Conservation (phyloP, 2,797 vertebrate genomes). For the Microtus agrestis region DNA sequence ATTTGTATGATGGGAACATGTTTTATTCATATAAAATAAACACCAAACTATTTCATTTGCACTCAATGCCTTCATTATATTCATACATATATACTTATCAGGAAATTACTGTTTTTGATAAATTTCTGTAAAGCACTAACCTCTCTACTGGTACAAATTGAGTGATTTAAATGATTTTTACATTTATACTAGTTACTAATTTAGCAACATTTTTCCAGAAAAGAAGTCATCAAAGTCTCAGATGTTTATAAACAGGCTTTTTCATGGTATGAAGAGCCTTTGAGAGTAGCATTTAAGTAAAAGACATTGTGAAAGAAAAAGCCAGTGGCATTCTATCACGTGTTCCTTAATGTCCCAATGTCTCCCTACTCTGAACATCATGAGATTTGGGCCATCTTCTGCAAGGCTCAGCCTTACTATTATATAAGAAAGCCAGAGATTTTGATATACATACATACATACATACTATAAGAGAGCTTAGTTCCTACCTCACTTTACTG, state of each 20-base stretch:
- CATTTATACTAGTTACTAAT: neutral
- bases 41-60: neutral
- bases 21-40: neutral
- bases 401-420: neutral
- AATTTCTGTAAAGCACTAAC: neutral
- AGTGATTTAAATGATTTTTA: neutral
- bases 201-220: neutral
- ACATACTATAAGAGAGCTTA: accelerated
- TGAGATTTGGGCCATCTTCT: accelerated
- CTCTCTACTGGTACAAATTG: neutral
- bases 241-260: neutral
- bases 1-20: neutral
- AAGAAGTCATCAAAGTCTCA: neutral
- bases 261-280: neutral
- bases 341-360: neutral
- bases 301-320: neutral
- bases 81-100: neutral
- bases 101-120: neutral
- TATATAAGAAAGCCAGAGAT: neutral
- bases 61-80: neutral
- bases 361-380: neutral
- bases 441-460: neutral
- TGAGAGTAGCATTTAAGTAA: neutral
- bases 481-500: neutral
- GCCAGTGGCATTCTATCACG: neutral